Evolutionary conservation across 1,140 invertebrate species (phyloP).

Genomic region (Halyomorpha halys): DNA sequence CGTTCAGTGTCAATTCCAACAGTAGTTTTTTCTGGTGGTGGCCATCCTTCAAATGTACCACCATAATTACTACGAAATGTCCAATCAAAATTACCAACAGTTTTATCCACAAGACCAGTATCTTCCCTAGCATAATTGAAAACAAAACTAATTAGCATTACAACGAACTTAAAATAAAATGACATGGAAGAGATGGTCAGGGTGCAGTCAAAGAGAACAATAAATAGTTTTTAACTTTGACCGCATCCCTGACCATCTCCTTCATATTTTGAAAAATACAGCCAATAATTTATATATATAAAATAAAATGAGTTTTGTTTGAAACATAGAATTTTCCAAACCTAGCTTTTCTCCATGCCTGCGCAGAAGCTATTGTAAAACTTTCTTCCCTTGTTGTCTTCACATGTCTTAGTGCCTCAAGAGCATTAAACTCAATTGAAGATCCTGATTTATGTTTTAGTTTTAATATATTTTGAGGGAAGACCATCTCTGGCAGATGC

Average conservation of each 20-base stretch:
- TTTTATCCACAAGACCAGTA: conserved; percentile 56
- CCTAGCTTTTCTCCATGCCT: conserved; percentile 78
- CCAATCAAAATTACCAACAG: conserved; percentile 91
- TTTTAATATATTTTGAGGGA: conserved; percentile 73
- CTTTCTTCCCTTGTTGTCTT: conserved; percentile 60
- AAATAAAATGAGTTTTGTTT: not conserved
- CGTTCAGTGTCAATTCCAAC: conserved; percentile 77
- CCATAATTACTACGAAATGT: conserved; percentile 91
- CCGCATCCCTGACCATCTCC: too few species aligned
- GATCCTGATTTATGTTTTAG: conserved; percentile 59
- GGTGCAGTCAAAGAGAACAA: too few species aligned
- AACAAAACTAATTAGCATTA: too few species aligned
- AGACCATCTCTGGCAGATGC: conserved; percentile 96
- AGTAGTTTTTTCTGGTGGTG: conserved; percentile 35
- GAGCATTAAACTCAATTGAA: conserved; percentile 71
- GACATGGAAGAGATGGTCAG: too few species aligned
- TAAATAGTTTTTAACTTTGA: too few species aligned
- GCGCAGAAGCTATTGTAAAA: conserved; percentile 75
- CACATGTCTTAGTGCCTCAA: conserved; percentile 80
- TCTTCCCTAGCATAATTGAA: conserved; percentile 36
- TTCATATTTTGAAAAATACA: too few species aligned
- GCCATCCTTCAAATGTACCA: conserved; percentile 64
- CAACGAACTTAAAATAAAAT: too few species aligned
- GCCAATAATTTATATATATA: not conserved
- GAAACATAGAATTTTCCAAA: conserved; percentile 32